Evolutionary conservation across 2,113 vertebrate genomes (phyloP).

Genomic region (Myiopsitta monachus): DNA sequence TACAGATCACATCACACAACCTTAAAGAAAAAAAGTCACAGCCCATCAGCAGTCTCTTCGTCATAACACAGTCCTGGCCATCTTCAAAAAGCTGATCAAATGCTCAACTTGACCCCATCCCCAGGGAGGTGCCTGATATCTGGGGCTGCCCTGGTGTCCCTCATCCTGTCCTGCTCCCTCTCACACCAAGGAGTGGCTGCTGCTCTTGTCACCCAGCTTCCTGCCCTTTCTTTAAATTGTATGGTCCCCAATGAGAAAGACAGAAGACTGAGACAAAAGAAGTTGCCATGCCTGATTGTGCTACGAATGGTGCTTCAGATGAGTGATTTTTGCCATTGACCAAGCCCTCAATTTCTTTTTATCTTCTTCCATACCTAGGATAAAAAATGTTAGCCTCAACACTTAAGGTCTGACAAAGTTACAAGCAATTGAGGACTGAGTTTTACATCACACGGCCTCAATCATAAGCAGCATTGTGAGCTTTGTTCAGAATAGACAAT

Average conservation of each 20-base stretch:
- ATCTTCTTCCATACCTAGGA: not conserved
- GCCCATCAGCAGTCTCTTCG: not conserved
- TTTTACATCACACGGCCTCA: not conserved
- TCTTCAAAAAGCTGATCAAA: not conserved
- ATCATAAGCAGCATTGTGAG: not conserved
- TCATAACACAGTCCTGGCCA: not conserved
- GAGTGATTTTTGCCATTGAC: not conserved
- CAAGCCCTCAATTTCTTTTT: not conserved
- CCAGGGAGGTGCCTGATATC: fast-evolving
- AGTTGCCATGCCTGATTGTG: not conserved
- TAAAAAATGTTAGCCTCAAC: not conserved
- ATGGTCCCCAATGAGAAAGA: not conserved
- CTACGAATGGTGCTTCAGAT: not conserved
- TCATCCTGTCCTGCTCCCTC: not conserved
- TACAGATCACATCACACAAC: not conserved
- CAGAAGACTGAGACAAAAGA: not conserved
- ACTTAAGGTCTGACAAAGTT: not conserved
- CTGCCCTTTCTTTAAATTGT: not conserved
- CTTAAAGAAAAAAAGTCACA: not conserved
- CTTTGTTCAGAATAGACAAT: not conserved
- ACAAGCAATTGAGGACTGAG: not conserved
- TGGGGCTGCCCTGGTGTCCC: not conserved
- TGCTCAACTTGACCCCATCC: not conserved
- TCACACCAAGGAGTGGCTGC: not conserved
- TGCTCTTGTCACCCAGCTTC: not conserved